Conservation (phyloP, 2,113 vertebrate genomes). For the Notechis scutatus region DNA sequence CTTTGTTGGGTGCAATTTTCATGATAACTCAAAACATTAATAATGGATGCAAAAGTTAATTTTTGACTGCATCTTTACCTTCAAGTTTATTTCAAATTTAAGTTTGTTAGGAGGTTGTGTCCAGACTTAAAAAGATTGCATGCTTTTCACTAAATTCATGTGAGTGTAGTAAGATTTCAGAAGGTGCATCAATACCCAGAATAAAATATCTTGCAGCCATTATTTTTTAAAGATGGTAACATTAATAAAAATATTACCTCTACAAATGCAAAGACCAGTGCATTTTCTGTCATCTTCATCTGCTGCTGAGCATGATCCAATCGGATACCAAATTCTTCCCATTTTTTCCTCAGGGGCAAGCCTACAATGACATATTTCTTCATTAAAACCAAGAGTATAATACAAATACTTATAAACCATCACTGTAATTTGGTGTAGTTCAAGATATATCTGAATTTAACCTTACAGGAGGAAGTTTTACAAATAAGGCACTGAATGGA, state of each 20-base stretch:
- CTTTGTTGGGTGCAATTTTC: too few relatives aligned
- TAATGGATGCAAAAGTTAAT: too few relatives aligned
- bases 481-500: background rate
- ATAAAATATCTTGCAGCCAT: background rate
- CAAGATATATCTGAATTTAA: background rate
- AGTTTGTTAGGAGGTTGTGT: too few relatives aligned
- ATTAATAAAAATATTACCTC: conserved; percentile 77
- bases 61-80: too few relatives aligned
- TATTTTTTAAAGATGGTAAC: background rate
- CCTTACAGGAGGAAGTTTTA: too few relatives aligned
- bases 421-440: background rate
- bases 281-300: conserved; percentile 88
- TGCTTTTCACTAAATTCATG: background rate
- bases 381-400: background rate
- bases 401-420: background rate
- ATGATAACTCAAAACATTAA: too few relatives aligned
- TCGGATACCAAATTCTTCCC: conserved; percentile 86
- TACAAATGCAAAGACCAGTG: conserved; percentile 92
- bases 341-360: conserved; percentile 81
- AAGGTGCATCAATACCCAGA: conserved; percentile 5
- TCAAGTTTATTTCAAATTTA: too few relatives aligned
- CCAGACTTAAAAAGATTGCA: too few relatives aligned
- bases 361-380: conserved; percentile 63
- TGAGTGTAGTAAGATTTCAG: conserved; percentile 4
- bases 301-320: conserved; percentile 91